Conservation (phyloP, 2,113 vertebrate genomes). For the Epinephelus moara region DNA sequence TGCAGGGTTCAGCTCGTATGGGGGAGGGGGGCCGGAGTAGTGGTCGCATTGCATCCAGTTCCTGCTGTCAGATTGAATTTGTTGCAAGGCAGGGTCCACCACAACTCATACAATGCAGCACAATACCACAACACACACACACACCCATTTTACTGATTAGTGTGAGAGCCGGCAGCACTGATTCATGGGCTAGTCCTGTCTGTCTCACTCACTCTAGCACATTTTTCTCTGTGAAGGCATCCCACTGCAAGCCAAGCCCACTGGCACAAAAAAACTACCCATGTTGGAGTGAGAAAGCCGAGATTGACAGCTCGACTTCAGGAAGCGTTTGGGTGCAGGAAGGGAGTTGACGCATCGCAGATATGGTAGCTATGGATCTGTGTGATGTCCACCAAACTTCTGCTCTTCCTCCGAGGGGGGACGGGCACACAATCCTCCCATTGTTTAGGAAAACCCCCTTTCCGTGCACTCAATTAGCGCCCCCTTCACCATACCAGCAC, state of each 20-base stretch:
- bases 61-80: slow-evolving; percentile 78
- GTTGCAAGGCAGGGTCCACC: slow-evolving; percentile 65
- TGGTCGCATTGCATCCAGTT: slow-evolving; percentile 72
- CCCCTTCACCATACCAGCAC: slow-evolving; percentile 72
- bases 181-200: slow-evolving; percentile 61
- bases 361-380: slow-evolving; percentile 14
- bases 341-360: neutral
- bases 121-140: slow-evolving; percentile 30
- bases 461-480: slow-evolving; percentile 77
- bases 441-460: slow-evolving; percentile 68
- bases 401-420: slow-evolving; percentile 32
- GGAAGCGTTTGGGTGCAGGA: neutral
- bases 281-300: slow-evolving; percentile 26
- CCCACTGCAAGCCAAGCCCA: slow-evolving; percentile 17
- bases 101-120: slow-evolving; percentile 62
- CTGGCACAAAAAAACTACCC: neutral
- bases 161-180: slow-evolving; percentile 60
- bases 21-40: slow-evolving; percentile 54
- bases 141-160: slow-evolving; percentile 59
- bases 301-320: slow-evolving; percentile 33
- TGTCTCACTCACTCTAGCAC: slow-evolving; percentile 41
- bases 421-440: slow-evolving; percentile 70
- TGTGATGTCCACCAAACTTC: slow-evolving; percentile 23
- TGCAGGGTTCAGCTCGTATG: slow-evolving; percentile 52
- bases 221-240: slow-evolving; percentile 46